Percentiles rank a stretch among this genome's conserved stretches.
phyloP scores from a whole-genome alignment of 2,113 vertebrate genomes.

The Neolamprologus longior region DNA sequence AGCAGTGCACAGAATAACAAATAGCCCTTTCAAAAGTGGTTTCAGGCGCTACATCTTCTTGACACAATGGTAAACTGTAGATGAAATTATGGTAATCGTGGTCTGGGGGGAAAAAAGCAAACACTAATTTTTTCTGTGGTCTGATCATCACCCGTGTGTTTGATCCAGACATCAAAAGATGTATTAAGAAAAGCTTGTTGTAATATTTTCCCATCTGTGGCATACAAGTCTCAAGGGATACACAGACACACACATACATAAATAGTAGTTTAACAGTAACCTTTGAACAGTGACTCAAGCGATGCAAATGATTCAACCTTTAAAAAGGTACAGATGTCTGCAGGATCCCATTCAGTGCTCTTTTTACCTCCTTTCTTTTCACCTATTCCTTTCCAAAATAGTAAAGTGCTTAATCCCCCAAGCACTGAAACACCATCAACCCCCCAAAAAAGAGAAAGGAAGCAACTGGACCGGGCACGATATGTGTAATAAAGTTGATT shows the following conservation, averaged over 20 bases:
- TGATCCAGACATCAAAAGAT: neutral
- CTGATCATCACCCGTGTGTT: neutral
- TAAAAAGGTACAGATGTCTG: conserved; percentile 33
- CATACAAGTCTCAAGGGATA: neutral
- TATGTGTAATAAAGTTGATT: neutral
- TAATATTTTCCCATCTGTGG: neutral
- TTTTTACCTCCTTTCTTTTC: neutral
- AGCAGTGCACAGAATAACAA: conserved; percentile 36
- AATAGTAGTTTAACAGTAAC: conserved; percentile 16
- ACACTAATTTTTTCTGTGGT: neutral
- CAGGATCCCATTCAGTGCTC: neutral
- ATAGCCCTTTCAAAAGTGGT: conserved; percentile 25
- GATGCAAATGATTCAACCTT: conserved; percentile 57
- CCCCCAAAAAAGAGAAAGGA: neutral
- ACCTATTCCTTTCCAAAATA: neutral
- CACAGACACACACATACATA: neutral
- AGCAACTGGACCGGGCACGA: neutral
- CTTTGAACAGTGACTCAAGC: conserved; percentile 34
- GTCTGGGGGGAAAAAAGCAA: neutral
- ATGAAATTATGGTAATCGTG: conserved; percentile 37
- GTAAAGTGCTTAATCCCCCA: neutral
- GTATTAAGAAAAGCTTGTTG: neutral
- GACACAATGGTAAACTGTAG: conserved; percentile 43
- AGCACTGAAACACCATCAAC: neutral
- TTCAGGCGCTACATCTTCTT: conserved; percentile 40